Base-by-base conservation (phyloP, 1,140 invertebrate genomes). In the Saccostrea echinata region DNA sequence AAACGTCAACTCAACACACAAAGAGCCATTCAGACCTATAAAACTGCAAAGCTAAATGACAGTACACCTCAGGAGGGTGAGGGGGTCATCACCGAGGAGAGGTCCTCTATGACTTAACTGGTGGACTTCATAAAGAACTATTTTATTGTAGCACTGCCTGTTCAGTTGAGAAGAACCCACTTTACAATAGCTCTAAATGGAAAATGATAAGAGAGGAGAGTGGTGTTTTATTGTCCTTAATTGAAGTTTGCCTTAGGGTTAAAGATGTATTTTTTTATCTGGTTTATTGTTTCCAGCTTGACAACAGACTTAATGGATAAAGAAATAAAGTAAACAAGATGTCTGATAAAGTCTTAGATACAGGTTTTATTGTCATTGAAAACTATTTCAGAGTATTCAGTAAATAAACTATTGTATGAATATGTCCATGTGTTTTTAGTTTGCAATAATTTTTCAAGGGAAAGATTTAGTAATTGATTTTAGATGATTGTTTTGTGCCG, bases 1-100 rank as follows among this genome's bases (percentile, higher is more conserved):
- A 88, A 91, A 84, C 84, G 52, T 13, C 86, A 86, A 55, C 24
- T 81, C 11, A 33, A 86, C 30, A 35, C 76, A 52, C 55, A 87
- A 33, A 33, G 43, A 33, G 61, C 57, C 30, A 57, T 87, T 30
- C 21, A 71, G n/a, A 0, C 24, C 18, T 87, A 87, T 35, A 84
- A 51, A 24, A 53, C 35, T 24, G 81, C 81, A 18, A 76, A 76
- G 27, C 27, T 76, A 76, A 27, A 16, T 11, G 68, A 76, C 68
- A 33, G 30, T 30, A 13, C 68, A 76, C 16, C 68, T 16, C 24
- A 12, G 30, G 68, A 76, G 13, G 13, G 27, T 76, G 13, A 30
- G 27, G 68, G 4, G 16, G 12, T 4, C 68, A 76, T 4, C 24
- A 76, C 4, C 12, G 64, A 71, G 55, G 55, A 57, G 21, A 18